A percentile compares a stretch with the other conserved stretches of the same genome.
Conservation (phyloP, 2,888 invertebrate species). For the Sthenelais limicola region DNA sequence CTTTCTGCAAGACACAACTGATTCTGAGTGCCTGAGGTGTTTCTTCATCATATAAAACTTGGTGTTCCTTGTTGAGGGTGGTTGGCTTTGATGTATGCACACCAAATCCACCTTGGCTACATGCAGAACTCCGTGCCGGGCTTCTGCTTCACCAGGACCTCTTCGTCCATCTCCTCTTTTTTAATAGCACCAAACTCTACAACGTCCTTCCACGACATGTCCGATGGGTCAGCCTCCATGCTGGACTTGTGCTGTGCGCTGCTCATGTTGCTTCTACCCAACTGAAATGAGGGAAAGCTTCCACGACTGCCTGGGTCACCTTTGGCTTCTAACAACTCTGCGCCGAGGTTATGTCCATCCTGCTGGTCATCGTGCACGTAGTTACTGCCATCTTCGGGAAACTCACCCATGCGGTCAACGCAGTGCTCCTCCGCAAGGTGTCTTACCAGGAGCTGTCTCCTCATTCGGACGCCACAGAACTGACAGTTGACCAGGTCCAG, state of each 20-base stretch:
- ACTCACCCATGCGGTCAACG: constrained; percentile 17
- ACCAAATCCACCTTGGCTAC: too few species aligned
- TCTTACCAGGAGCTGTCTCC: constrained; percentile 44
- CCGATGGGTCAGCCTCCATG: not conserved
- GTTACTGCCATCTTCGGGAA: not conserved
- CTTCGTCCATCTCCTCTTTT: not conserved
- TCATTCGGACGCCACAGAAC: constrained; percentile 47
- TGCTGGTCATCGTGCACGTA: too few species aligned
- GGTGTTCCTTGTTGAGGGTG: too few species aligned
- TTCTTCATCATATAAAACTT: too few species aligned
- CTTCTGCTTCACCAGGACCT: too few species aligned
- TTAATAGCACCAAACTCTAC: constrained; percentile 24
- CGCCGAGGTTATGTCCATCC: too few species aligned
- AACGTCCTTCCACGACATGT: constrained; percentile 11
- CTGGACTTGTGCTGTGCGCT: not conserved
- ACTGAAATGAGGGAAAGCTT: too few species aligned
- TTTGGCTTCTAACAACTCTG: not conserved
- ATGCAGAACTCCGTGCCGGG: too few species aligned
- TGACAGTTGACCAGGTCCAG: constrained; percentile 46
- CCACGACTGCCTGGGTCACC: not conserved
- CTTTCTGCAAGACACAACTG: too few species aligned
- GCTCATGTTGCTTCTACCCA: not conserved
- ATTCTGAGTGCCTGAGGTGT: too few species aligned
- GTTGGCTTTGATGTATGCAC: too few species aligned
- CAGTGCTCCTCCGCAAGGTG: constrained; percentile 48